Percentiles rank a stretch among this genome's conserved stretches.
Evolutionary conservation across 2,113 vertebrate genomes (phyloP).

Genomic region (Zapornia atra): DNA sequence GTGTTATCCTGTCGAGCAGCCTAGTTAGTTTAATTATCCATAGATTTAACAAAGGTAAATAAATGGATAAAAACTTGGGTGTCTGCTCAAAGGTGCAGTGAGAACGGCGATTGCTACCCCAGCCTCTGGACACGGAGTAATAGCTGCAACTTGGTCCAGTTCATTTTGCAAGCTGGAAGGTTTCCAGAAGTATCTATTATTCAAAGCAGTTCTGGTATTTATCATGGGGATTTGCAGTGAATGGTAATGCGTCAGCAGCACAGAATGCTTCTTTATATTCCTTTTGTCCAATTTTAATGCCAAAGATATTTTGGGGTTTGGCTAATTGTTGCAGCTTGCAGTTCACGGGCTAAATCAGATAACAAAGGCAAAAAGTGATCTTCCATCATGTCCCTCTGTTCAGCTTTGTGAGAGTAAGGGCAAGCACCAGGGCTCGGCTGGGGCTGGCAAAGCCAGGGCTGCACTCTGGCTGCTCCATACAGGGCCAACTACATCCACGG

Average conservation of each 20-base stretch:
- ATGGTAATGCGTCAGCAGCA: conserved; percentile 64
- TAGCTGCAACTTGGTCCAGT: neutral
- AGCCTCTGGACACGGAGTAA: conserved; percentile 35
- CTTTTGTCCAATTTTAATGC: conserved; percentile 66
- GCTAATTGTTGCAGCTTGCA: conserved; percentile 50
- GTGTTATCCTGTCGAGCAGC: neutral
- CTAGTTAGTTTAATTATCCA: conserved; percentile 40
- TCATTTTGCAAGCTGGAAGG: conserved; percentile 33
- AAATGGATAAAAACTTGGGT: neutral
- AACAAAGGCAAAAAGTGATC: conserved; percentile 18
- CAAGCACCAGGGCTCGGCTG: neutral
- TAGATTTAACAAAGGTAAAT: conserved; percentile 33
- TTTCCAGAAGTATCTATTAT: conserved; percentile 60
- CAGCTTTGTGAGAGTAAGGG: neutral
- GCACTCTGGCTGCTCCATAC: neutral
- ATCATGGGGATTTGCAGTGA: conserved; percentile 69
- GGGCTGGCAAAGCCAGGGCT: neutral
- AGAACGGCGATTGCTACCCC: neutral
- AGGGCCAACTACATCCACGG: neutral
- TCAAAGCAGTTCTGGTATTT: conserved; percentile 70
- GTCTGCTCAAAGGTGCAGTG: neutral
- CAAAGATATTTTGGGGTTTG: conserved; percentile 63
- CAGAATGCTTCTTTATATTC: conserved; percentile 59
- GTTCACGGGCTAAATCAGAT: conserved; percentile 55
- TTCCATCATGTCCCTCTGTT: neutral